phyloP scores from a whole-genome alignment of 2,888 invertebrate genomes.

The Drosophila fungiperda region DNA sequence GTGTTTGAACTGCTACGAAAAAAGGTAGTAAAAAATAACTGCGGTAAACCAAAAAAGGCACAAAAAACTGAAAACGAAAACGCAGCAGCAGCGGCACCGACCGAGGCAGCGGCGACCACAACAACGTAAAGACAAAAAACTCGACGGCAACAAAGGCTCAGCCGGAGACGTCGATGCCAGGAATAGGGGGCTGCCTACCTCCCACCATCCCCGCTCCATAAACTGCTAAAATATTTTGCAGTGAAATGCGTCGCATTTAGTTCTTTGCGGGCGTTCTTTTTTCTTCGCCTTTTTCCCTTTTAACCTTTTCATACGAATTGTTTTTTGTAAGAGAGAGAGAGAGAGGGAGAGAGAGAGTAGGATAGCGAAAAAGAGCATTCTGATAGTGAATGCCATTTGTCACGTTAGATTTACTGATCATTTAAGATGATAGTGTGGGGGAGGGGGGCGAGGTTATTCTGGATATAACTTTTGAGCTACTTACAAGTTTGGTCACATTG shows the following conservation, averaged over 20 bases:
- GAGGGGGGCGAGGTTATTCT: not conserved
- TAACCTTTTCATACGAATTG: slow-evolving; percentile 3
- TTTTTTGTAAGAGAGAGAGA: not conserved
- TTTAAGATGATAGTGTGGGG: not conserved
- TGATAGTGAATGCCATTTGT: slow-evolving; percentile 50
- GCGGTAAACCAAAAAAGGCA: slow-evolving; percentile 81
- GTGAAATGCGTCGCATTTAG: slow-evolving; percentile 54
- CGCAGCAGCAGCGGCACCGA: slow-evolving; percentile 54
- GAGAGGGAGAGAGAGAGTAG: not conserved
- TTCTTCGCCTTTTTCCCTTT: slow-evolving; percentile 2
- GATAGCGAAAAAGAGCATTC: slow-evolving; percentile 21
- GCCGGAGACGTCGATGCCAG: slow-evolving; percentile 45
- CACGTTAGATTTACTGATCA: slow-evolving; percentile 52
- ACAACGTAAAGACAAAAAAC: slow-evolving; percentile 67
- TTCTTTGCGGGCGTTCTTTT: slow-evolving; percentile 61
- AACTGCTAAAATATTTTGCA: slow-evolving; percentile 46
- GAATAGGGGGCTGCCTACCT: not conserved
- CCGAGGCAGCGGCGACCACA: slow-evolving; percentile 47
- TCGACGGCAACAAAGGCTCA: slow-evolving; percentile 61
- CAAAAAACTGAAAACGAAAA: slow-evolving; percentile 80
- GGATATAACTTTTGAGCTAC: slow-evolving; percentile 55
- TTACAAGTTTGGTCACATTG: slow-evolving; percentile 46
- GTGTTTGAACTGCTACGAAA: slow-evolving; percentile 68
- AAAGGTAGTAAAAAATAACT: slow-evolving; percentile 82
- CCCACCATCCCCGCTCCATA: not conserved